Percentiles rank a stretch among this genome's conserved stretches.
phyloP scores from a whole-genome alignment of 2,888 invertebrate species.

The Prosapia bicincta region DNA sequence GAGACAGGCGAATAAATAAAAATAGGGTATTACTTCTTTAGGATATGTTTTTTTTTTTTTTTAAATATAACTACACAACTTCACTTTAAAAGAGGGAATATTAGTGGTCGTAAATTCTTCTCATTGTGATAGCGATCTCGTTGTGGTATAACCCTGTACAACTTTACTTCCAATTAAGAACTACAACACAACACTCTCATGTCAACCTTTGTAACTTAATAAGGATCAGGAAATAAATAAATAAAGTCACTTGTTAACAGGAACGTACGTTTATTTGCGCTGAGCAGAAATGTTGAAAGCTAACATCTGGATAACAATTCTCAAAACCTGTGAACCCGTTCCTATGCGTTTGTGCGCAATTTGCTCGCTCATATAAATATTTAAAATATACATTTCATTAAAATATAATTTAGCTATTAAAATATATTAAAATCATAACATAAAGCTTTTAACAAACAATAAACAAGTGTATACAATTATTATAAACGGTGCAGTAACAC shows the following conservation, averaged over 20 bases:
- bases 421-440: neutral
- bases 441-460: neutral
- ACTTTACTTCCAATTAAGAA: no score
- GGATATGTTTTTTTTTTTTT: no score
- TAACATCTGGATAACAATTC: conserved; percentile 23
- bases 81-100: no score
- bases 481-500: conserved; percentile 4
- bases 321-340: neutral
- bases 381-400: neutral
- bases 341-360: neutral
- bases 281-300: conserved; percentile 29
- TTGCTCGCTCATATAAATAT: neutral
- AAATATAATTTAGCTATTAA: conserved; percentile 2
- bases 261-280: conserved; percentile 34
- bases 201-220: neutral
- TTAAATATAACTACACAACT: no score
- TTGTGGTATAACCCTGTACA: no score
- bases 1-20: no score
- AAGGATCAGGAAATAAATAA: neutral
- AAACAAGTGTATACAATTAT: neutral
- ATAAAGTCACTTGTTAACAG: conserved; percentile 20
- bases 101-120: no score
- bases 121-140: no score
- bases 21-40: no score
- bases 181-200: no score